phyloP scores from a whole-genome alignment of 2,113 vertebrate species.

The Petaurus breviceps region DNA sequence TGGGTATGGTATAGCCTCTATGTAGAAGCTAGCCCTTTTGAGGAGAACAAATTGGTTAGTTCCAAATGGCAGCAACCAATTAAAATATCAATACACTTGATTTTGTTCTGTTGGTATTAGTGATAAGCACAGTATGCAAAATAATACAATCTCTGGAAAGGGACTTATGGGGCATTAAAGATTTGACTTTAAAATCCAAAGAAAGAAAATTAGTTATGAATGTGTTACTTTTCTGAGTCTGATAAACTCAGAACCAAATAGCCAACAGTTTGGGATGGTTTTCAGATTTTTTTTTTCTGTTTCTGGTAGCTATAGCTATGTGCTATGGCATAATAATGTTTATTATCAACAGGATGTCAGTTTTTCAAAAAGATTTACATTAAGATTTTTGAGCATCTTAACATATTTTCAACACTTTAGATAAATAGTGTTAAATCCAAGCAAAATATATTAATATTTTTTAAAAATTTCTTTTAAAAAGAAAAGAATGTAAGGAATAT shows the following conservation, averaged over 20 bases:
- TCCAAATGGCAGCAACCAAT: background rate
- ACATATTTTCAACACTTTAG: background rate
- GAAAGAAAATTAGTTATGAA: background rate
- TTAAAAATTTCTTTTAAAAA: constrained; percentile 26
- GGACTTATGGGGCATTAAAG: background rate
- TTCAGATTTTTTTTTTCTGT: background rate
- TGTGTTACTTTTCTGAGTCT: background rate
- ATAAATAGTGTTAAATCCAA: constrained; percentile 23
- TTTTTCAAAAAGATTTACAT: background rate
- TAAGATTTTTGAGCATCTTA: background rate
- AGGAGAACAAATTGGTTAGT: background rate
- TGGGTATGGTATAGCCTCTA: background rate
- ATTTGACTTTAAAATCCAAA: background rate
- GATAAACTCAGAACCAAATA: background rate
- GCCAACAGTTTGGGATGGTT: background rate
- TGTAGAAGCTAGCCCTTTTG: background rate
- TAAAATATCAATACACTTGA: background rate
- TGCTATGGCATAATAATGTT: background rate
- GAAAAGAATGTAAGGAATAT: background rate
- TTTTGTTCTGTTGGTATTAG: background rate
- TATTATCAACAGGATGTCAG: background rate
- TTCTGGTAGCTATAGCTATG: background rate
- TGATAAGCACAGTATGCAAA: background rate
- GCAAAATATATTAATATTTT: background rate
- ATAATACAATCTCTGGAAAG: background rate